Conservation (phyloP, 2,113 vertebrate genomes). For the Periophthalmus modestus region DNA sequence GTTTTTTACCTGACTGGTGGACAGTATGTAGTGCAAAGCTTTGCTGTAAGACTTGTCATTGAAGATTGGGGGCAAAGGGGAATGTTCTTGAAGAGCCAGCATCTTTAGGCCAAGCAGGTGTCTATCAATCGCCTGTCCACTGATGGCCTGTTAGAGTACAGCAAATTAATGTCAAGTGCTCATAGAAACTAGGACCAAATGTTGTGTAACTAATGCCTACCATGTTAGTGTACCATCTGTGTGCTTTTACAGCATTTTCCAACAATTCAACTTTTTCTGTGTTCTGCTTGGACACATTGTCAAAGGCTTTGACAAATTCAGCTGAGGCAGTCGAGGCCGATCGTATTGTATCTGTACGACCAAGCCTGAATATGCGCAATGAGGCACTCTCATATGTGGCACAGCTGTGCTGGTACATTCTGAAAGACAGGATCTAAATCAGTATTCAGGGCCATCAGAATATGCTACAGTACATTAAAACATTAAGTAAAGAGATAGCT, state of each 20-base stretch:
- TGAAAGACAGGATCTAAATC: constrained; percentile 44
- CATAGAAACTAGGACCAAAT: not conserved
- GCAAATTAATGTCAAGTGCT: not conserved
- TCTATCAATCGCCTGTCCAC: constrained; percentile 90
- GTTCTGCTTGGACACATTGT: constrained; percentile 80
- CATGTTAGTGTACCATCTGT: constrained; percentile 84
- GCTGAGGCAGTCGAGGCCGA: constrained; percentile 81
- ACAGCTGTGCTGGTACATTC: constrained; percentile 81
- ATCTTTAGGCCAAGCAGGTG: constrained; percentile 93
- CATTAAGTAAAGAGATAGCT: not conserved
- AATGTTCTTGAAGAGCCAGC: constrained; percentile 86
- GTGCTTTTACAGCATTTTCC: constrained; percentile 83
- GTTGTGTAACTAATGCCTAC: constrained; percentile 71
- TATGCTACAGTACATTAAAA: not conserved
- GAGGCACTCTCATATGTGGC: constrained; percentile 93
- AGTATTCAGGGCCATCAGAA: not conserved
- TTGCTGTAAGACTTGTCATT: constrained; percentile 86
- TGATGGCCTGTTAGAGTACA: constrained; percentile 81
- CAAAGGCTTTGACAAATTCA: constrained; percentile 84
- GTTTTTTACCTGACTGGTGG: constrained; percentile 98
- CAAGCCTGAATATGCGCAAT: constrained; percentile 87
- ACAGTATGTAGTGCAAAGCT: constrained; percentile 91
- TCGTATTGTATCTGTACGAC: constrained; percentile 93
- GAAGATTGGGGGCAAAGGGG: constrained; percentile 88
- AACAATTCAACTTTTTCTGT: constrained; percentile 84